A percentile compares a stretch with the other conserved stretches of the same genome.
Conservation (phyloP, 1,140 invertebrate species). For the Magallana ariakensis region DNA sequence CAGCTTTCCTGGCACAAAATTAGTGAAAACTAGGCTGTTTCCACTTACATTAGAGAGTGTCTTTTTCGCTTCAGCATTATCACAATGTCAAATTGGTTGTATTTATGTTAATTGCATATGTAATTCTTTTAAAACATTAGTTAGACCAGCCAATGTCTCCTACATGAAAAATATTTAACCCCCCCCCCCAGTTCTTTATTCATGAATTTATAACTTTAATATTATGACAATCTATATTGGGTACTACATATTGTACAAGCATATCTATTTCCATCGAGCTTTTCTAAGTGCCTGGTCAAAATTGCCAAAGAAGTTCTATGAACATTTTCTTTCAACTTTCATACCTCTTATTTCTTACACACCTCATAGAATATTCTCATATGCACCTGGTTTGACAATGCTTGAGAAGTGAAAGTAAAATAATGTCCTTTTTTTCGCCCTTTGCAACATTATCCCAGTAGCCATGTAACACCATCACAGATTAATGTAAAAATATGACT, state of each 20-base stretch:
- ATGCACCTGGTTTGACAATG: background rate
- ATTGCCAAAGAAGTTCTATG: too few relatives aligned
- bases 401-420: background rate
- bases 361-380: too few relatives aligned
- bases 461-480: constrained; percentile 19
- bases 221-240: too few relatives aligned
- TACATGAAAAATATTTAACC: too few relatives aligned
- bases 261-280: too few relatives aligned
- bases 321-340: too few relatives aligned
- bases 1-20: constrained; percentile 17
- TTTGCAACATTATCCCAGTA: background rate
- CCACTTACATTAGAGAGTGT: background rate
- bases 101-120: constrained; percentile 6
- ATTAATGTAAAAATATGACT: constrained; percentile 41
- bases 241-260: too few relatives aligned
- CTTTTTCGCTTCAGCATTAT: background rate
- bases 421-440: background rate
- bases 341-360: too few relatives aligned
- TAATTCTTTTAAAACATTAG: constrained; percentile 8
- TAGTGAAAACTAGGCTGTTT: background rate
- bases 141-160: background rate
- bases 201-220: too few relatives aligned
- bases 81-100: background rate
- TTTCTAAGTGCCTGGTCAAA: too few relatives aligned
- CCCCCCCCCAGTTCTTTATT: too few relatives aligned